Evolutionary conservation across 2,888 invertebrate genomes (phyloP).

Genomic region (Deroplatys truncata): DNA sequence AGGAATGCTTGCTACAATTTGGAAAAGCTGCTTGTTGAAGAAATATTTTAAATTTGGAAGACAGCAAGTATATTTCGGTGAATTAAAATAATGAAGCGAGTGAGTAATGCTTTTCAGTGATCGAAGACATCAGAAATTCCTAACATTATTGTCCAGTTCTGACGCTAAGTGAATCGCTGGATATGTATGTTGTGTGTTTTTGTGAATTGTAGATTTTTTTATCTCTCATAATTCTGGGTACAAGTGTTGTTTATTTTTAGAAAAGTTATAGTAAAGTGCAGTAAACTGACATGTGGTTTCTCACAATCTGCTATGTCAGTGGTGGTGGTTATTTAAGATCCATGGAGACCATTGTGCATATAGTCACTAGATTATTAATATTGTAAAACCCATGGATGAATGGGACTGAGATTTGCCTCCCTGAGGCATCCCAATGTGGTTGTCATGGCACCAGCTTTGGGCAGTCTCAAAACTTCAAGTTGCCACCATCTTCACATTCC

Average conservation of each 20-base stretch:
- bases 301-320: background rate
- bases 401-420: conserved; percentile 41
- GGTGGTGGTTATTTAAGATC: background rate
- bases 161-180: background rate
- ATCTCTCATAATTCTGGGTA: background rate
- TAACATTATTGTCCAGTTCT: background rate
- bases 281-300: background rate
- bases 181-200: background rate
- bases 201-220: background rate
- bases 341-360: background rate
- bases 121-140: background rate
- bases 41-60: background rate
- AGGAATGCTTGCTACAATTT: conserved; percentile 48
- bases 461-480: conserved; percentile 45
- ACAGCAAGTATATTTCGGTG: background rate
- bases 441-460: conserved; percentile 91
- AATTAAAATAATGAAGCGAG: background rate
- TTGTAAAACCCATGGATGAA: conserved; percentile 36
- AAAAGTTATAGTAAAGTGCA: background rate
- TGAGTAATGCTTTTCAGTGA: background rate
- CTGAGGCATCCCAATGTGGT: conserved; percentile 58
- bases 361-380: background rate
- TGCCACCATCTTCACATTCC: conserved; percentile 39
- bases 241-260: background rate
- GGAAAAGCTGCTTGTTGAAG: background rate